Conservation (phyloP, 35 echinoderm and acorn worm genomes). For the Lytechinus variegatus region DNA sequence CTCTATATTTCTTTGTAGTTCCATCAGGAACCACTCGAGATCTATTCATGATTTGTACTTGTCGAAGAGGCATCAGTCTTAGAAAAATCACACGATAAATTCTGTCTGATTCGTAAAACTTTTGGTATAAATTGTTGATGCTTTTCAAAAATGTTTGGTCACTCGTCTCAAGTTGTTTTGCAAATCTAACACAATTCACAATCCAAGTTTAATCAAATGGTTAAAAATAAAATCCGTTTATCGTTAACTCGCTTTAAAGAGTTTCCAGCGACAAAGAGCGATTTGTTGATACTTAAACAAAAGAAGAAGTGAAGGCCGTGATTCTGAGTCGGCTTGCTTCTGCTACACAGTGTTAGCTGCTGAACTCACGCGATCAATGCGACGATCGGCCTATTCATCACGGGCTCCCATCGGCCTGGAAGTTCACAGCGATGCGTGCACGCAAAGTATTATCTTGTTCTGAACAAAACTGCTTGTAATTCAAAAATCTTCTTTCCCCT, state of each 20-base stretch:
- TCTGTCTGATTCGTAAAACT: background rate
- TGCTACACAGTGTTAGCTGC: no score
- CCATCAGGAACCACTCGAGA: slow-evolving; percentile 57
- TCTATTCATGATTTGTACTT: background rate
- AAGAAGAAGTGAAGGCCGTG: no score
- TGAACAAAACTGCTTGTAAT: background rate
- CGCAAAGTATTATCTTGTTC: background rate
- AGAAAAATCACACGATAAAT: background rate
- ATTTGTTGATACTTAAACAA: no score
- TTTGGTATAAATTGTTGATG: background rate
- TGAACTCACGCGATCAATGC: background rate
- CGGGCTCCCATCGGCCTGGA: background rate
- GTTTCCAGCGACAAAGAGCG: no score
- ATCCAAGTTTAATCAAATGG: no score
- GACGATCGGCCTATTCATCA: background rate
- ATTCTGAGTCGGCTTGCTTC: no score
- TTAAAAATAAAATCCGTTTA: no score
- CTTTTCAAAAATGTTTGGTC: background rate
- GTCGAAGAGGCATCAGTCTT: slow-evolving; percentile 53
- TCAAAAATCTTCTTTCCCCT: background rate
- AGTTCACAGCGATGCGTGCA: background rate
- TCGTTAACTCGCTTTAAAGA: no score
- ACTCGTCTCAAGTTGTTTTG: no score
- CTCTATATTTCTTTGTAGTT: slow-evolving; percentile 64
- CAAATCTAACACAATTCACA: no score